phyloP scores from a whole-genome alignment of 2,113 vertebrate genomes.

The Porphyrio hochstetteri region DNA sequence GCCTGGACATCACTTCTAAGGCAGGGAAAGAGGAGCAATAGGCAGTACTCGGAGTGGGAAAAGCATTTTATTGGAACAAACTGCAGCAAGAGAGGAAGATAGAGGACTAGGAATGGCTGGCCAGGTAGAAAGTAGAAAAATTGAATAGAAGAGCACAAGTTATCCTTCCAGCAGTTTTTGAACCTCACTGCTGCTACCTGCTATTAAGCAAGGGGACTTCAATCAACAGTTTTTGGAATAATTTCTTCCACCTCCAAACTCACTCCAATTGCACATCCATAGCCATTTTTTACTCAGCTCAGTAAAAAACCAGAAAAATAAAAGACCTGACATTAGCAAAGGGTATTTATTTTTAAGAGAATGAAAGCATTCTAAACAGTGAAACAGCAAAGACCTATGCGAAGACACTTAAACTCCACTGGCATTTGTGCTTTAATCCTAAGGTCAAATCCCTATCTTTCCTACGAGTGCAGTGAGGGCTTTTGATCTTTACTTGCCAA shows the following conservation, averaged over 20 bases:
- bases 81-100: not conserved
- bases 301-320: not conserved
- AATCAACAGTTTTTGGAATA: not conserved
- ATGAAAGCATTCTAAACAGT: not conserved
- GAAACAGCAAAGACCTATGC: not conserved
- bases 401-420: not conserved
- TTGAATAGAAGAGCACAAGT: not conserved
- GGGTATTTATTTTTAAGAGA: not conserved
- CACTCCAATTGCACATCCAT: not conserved
- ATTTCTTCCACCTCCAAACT: not conserved
- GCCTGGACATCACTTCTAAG: conserved; percentile 25
- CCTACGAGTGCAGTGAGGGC: not conserved
- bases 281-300: not conserved
- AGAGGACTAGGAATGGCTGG: not conserved
- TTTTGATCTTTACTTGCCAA: not conserved
- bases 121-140: not conserved
- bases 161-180: not conserved
- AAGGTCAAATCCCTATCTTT: not conserved
- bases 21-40: conserved; percentile 2
- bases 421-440: not conserved
- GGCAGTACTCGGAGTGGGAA: not conserved
- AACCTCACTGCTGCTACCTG: not conserved
- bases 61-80: not conserved
- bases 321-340: not conserved
- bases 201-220: not conserved